Base-by-base conservation (phyloP, 1,140 invertebrate genomes). In the Nautilus pompilius region DNA sequence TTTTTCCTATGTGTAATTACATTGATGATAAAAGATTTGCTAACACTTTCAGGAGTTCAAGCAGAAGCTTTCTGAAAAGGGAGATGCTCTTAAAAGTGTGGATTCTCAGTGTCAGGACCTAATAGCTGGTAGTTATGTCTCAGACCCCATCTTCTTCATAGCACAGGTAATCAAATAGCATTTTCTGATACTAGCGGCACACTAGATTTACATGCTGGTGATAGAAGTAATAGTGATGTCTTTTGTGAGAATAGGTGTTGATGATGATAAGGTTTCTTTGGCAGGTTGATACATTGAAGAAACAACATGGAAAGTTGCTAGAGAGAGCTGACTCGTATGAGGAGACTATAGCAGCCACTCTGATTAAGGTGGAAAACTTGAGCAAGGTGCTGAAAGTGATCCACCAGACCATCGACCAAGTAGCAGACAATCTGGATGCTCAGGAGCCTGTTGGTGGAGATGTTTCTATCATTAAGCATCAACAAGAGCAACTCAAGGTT, bases 391-490 rank as follows among this genome's bases (percentile, higher is more conserved):
- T 81, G 33, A 64, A 68, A 29, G 48, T 62, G 17, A 62, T 72
- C 26, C 63, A 80, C 87, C 91, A 90, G 33, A 90, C 92, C 63
- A 89, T 97, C 8, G 86, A 89, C 64, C 89, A 92, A 67, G 89
- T 91, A 5, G 76, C 85, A 60, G 87, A 93, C 75, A 86, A 93
- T n/a, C 85, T 88, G 22, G 87, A 87, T 66, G 87, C 72, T 62
- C 65, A 96, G 65, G 93, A 93, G 76, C 89, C 93, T 0, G 90
- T 97, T 2, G 93, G 91, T 30, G 93, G 92, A 0, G 94, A 97
- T 76, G 90, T 96, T 5, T 92, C 94, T 45, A 89, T 89, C 26
- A 96, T 98, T 68, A 87, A 93, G 46, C 85, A 88, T 2, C 94
- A 96, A 72, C 94, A 96, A 81, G 91, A 94, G 69, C 93, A 96